A percentile compares a stretch with the other conserved stretches of the same genome.
Evolutionary conservation across 2,113 vertebrate genomes (phyloP).

Genomic region (Centropristis striata): DNA sequence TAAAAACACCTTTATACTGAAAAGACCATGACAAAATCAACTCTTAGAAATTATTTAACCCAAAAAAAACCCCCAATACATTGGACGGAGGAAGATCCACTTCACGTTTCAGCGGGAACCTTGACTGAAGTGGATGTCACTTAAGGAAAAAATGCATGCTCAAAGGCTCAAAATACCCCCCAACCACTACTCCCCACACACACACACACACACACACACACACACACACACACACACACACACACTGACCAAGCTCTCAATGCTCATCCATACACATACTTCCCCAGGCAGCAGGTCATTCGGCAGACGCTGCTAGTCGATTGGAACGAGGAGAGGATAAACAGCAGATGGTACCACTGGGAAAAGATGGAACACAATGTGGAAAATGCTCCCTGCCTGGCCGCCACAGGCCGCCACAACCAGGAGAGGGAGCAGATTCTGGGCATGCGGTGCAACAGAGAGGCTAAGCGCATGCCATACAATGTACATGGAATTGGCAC

Average conservation of each 20-base stretch:
- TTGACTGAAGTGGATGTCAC: constrained; percentile 41
- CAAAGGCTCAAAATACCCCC: constrained; percentile 27
- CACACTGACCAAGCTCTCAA: constrained; percentile 35
- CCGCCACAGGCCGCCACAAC: constrained; percentile 68
- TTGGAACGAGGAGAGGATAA: constrained; percentile 80
- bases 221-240: constrained; percentile 29
- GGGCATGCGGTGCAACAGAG: constrained; percentile 61
- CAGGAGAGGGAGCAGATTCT: constrained; percentile 75
- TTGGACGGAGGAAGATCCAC: not conserved
- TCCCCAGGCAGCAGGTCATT: constrained; percentile 78
- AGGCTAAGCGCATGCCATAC: constrained; percentile 58
- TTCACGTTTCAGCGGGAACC: constrained; percentile 27
- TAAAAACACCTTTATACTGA: not conserved
- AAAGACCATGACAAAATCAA: no score
- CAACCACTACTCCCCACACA: constrained; percentile 4
- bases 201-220: constrained; percentile 18
- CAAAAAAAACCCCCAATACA: not conserved
- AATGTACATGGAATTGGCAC: constrained; percentile 33
- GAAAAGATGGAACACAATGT: constrained; percentile 83
- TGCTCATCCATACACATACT: constrained; percentile 46
- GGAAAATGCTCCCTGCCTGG: constrained; percentile 79
- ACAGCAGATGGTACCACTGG: constrained; percentile 86
- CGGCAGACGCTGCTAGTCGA: constrained; percentile 70
- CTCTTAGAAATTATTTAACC: not conserved
- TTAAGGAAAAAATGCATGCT: constrained; percentile 47